Evolutionary conservation across 2,113 vertebrate species (phyloP).

Genomic region (Formicarius rufipectus): DNA sequence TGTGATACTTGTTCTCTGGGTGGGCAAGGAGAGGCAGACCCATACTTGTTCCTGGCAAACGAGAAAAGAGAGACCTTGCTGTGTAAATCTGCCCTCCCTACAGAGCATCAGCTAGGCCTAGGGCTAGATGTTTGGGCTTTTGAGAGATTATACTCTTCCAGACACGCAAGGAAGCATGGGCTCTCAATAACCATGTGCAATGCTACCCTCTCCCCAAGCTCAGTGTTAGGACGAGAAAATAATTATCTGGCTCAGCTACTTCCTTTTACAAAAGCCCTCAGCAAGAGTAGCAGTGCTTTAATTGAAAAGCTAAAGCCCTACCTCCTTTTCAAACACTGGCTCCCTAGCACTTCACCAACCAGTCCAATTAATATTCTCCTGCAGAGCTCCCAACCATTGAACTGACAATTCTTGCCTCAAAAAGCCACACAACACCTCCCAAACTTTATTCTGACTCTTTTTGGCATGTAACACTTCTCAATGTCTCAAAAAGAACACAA

Average conservation of each 20-base stretch:
- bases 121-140: background rate
- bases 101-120: background rate
- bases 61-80: background rate
- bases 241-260: background rate
- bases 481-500: background rate
- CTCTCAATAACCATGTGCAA: background rate
- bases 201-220: background rate
- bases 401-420: background rate
- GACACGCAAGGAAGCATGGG: rapidly evolving
- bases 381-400: background rate
- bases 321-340: background rate
- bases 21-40: background rate
- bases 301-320: background rate
- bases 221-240: background rate
- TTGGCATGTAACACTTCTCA: background rate
- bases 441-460: background rate
- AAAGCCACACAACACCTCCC: background rate
- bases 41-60: background rate
- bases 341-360: background rate
- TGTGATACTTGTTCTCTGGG: background rate
- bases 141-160: background rate
- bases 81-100: background rate
- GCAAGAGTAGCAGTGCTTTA: background rate
- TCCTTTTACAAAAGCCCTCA: background rate
- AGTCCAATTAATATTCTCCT: constrained; percentile 8